A percentile compares a stretch with the other conserved stretches of the same genome.
These are phyloP conservation scores for Phacellophora camtschatica DNA, from an alignment of 30 jellyfish, hydroid and myxozoan species.

Conservation along the genomic window DNA sequence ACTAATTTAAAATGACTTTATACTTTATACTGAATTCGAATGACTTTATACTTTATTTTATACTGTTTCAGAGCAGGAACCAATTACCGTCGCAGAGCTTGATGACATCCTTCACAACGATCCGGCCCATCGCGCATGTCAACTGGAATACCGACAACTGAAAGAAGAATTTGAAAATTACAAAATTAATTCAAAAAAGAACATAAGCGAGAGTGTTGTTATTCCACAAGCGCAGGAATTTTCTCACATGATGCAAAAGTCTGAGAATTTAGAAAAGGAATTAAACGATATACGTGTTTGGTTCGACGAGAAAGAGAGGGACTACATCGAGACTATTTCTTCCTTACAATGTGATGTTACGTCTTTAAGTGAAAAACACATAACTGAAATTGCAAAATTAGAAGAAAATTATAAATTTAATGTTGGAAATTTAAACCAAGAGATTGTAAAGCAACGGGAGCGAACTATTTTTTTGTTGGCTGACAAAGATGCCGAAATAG, in stretches of 20 bases:
- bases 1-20: no score
- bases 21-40: no score
- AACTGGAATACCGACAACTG: conserved; percentile 74
- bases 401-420: conserved; percentile 34
- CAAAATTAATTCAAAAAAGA: conserved; percentile 22
- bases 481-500: conserved; percentile 85
- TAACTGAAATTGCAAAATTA: conserved; percentile 3
- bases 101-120: conserved; percentile 79
- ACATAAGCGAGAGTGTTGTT: not conserved
- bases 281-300: not conserved
- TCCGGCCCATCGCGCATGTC: conserved; percentile 85
- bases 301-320: conserved; percentile 75
- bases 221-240: conserved; percentile 38
- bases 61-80: not conserved
- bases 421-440: conserved; percentile 38
- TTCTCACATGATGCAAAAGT: conserved; percentile 15
- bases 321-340: conserved; percentile 35
- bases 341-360: conserved; percentile 74
- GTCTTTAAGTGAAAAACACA: conserved; percentile 48
- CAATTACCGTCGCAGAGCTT: conserved; percentile 61
- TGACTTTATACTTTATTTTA: not conserved
- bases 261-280: conserved; percentile 50
- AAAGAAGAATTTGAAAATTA: conserved; percentile 81
- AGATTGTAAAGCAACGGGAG: conserved; percentile 67
- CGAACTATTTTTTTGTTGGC: conserved; percentile 71